Conservation (phyloP, 2,797 vertebrate genomes). For the Acanthiza pusilla region DNA sequence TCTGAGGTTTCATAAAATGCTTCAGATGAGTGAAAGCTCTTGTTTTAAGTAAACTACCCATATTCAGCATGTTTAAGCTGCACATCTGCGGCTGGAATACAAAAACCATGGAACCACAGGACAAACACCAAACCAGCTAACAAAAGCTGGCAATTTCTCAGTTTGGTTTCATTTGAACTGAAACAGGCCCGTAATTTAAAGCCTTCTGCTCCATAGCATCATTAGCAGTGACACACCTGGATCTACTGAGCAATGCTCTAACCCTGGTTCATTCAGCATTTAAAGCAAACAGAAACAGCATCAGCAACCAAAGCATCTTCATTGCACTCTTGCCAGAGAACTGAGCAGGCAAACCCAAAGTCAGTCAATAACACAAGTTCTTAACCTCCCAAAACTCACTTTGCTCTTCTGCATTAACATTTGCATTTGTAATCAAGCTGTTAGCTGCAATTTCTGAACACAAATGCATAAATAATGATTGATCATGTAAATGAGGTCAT, state of each 20-base stretch:
- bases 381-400: background rate
- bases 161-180: background rate
- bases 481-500: background rate
- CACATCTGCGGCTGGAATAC: background rate
- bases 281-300: background rate
- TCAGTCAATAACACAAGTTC: background rate
- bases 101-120: background rate
- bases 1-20: background rate
- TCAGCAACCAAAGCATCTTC: background rate
- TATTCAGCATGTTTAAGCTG: background rate
- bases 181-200: background rate
- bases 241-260: background rate
- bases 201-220: background rate
- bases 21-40: background rate
- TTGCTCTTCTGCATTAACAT: background rate
- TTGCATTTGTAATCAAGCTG: slow-evolving; percentile 6
- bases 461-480: background rate
- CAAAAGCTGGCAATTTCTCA: background rate
- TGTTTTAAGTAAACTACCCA: background rate
- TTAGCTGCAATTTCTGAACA: background rate
- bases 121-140: background rate
- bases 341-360: background rate
- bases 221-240: background rate
- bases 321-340: background rate
- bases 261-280: background rate